Evolutionary conservation across 1,140 invertebrate genomes (phyloP), one percentile per base, ranked within the genome.

Genomic region (Drosophila tristis): DNA sequence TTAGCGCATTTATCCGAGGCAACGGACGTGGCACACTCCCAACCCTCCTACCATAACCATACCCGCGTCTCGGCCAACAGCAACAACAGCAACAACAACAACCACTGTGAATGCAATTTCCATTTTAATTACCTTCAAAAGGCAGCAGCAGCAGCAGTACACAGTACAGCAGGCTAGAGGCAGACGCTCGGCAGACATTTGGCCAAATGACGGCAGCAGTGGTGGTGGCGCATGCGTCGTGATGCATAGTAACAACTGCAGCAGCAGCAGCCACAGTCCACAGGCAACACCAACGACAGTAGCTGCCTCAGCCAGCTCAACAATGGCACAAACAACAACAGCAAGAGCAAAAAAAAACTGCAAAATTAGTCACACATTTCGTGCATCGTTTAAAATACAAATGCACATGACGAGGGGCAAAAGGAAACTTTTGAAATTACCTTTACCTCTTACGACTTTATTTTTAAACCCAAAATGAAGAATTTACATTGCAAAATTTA

Each of bases 81-180:
- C 68, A 68, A 66, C 76, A 16, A 2, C 20, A 20, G 2, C 9
- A 35, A 35, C 62, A 63, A 35, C 31, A 35, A 9, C 59, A 64
- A 60, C 68, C 65, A 66, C 76, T 84, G 80, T 59, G 79, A 89
- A 89, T 89, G 84, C 84, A 89, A 89, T 89, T 87, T 87, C 79
- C 84, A 87, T 87, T 89, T 89, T 89, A 89, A 89, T 89, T 89
- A 89, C 80, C 75, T 65, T 73, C 73, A 80, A 80, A 80, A 76
- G 72, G 62, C 72, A 79, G 65, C 66, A n/a, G n/a, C n/a, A n/a
- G n/a, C n/a, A n/a, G n/a, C n/a, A n/a, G n/a, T n/a, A n/a, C n/a
- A 16, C 16, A 71, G 42, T 55, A 65, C 42, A 16, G 50, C 57
- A 49, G 55, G 45, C 61, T 26, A 44, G 23, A 51, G 68, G 57